A percentile compares a stretch with the other conserved stretches of the same genome.
phyloP scores from a whole-genome alignment of 1,140 invertebrate species.

The Tetramorium alpestre region DNA sequence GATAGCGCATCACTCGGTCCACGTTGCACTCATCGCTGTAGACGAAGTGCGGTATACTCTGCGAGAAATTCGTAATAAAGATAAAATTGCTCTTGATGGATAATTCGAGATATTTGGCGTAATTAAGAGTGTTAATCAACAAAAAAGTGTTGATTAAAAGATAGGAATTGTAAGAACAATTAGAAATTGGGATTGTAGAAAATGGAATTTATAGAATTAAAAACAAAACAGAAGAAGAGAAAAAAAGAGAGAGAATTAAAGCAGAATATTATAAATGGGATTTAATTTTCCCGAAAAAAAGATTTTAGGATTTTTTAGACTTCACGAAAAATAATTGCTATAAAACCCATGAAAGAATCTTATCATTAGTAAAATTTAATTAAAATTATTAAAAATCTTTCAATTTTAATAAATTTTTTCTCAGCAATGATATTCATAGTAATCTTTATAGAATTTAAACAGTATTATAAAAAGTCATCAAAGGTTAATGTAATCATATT shows the following conservation, averaged over 20 bases:
- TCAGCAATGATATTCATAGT: not conserved
- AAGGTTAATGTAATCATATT: not conserved
- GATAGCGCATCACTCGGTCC: slow-evolving; percentile 90
- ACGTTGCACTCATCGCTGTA: slow-evolving; percentile 96
- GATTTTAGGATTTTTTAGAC: not conserved
- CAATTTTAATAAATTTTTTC: not conserved
- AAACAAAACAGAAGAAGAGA: not conserved
- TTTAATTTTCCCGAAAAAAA: not conserved
- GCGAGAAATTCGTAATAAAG: slow-evolving; percentile 62
- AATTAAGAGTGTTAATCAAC: not conserved
- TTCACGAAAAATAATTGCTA: not conserved
- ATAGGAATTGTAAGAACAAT: not conserved
- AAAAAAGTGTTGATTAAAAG: not conserved
- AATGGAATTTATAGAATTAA: not conserved
- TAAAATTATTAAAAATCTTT: not conserved
- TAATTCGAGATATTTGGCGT: not conserved
- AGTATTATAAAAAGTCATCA: not conserved
- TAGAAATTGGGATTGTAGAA: not conserved
- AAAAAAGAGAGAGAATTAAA: not conserved
- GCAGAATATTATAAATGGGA: not conserved
- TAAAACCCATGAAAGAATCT: not conserved
- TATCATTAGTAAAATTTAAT: not conserved
- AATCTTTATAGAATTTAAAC: not conserved
- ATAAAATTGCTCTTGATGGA: not conserved
- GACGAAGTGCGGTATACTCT: slow-evolving; percentile 95